Conservation (phyloP, 2,113 vertebrate genomes). For the Percopsis transmontana region DNA sequence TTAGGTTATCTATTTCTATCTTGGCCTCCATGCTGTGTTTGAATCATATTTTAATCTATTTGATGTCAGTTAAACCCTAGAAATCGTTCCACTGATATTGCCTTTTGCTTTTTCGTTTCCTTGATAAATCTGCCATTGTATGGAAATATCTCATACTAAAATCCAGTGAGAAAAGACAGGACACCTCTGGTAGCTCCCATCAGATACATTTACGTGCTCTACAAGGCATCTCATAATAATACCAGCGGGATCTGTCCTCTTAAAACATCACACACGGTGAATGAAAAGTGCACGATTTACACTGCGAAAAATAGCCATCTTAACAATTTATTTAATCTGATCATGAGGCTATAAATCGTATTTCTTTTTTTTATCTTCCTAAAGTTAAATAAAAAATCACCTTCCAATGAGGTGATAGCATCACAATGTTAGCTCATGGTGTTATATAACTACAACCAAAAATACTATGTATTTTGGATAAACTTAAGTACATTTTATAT, state of each 20-base stretch:
- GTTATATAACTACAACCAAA: too few species aligned
- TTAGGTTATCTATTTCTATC: conserved; percentile 34
- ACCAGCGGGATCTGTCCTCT: conserved; percentile 68
- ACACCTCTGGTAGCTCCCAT: conserved; percentile 64
- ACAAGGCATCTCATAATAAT: conserved; percentile 64
- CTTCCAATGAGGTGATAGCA: not conserved
- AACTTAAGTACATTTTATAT: too few species aligned
- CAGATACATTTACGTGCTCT: conserved; percentile 63
- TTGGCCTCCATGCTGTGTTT: conserved; percentile 40
- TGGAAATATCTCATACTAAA: conserved; percentile 53
- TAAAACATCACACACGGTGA: conserved; percentile 64
- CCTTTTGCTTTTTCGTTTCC: conserved; percentile 38
- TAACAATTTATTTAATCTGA: not conserved
- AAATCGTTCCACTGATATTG: conserved; percentile 45
- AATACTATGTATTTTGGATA: too few species aligned
- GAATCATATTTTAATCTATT: conserved; percentile 43
- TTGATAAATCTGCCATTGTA: conserved; percentile 35
- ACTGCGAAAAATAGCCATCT: conserved; percentile 23
- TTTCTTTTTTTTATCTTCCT: too few species aligned
- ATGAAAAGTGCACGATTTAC: conserved; percentile 50
- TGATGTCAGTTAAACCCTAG: conserved; percentile 45
- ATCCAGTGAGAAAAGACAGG: conserved; percentile 59
- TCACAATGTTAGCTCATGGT: too few species aligned
- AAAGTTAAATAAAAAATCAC: too few species aligned
- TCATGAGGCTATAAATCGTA: not conserved